Evolutionary conservation across 2,888 invertebrate genomes (phyloP), one percentile per base, ranked within the genome.

Genomic region (Cerceris rybyensis): DNA sequence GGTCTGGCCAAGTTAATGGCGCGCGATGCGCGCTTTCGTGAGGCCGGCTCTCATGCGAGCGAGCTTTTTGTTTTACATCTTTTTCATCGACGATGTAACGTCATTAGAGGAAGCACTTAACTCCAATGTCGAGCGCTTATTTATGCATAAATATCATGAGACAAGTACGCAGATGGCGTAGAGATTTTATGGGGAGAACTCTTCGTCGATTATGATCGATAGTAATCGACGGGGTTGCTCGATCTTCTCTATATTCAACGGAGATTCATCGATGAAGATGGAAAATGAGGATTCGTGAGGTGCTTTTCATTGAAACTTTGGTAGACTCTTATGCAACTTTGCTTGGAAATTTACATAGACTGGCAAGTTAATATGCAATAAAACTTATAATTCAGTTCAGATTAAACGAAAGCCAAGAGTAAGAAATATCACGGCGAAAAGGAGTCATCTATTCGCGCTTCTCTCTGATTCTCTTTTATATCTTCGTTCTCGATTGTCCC

Each of bases 401-500:
- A 28, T 28, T 28, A 4, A 28, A 28, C 28, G 4, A 28, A 28
- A 28, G 4, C 28, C 28, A 28, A 28, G 28, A 1, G 28, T 28
- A 28, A 28, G 4, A 28, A 28, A 28, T 28, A 28, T 28, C 28
- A 28, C 28, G 28, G 28, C 1, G 28, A 28, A 28, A 28, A 2
- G 28, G 28, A 28, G 46, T 6, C 46, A 6, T 11, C 8, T 5
- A 46, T 46, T 11, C 2, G 11, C n/a, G 50, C 9, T 7, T 7
- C 13, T n/a, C 50, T 11, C 11, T n/a, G n/a, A 50, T 50, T 50
- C n/a, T 50, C 50, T 11, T 50, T 50, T 50, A 6, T 6, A 65
- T 41, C 70, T 78, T 80, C 78, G 55, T 69, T 68, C 75, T 69
- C 63, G 63, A 80, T 16, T 68, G 60, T 59, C 73, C 69, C 70